These are phyloP conservation scores for Zhuqinia jingwanae DNA, from an alignment of 2,888 invertebrate species.

Conservation along the genomic window DNA sequence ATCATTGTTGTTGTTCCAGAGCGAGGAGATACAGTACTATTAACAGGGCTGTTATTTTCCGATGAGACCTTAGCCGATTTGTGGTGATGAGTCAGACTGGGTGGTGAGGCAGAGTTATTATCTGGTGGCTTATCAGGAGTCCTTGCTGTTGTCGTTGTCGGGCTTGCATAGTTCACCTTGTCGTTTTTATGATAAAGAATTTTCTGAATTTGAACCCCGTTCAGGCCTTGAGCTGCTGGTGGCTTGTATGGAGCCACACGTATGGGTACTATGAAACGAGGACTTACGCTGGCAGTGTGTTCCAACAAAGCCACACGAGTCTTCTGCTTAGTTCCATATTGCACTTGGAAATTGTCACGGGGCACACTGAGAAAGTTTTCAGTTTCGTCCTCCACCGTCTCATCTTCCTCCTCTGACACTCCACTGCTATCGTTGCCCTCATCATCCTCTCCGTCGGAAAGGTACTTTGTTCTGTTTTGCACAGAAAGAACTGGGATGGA, in stretches of 20 bases:
- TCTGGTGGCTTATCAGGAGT: conserved; percentile 74
- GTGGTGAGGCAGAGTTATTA: conserved; percentile 24
- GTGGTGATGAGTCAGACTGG: too few species aligned
- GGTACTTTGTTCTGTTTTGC: conserved; percentile 28
- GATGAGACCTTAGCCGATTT: conserved; percentile 45
- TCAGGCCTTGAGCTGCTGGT: conserved; percentile 72
- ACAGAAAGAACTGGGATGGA: conserved; percentile 62
- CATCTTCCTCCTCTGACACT: conserved; percentile 44
- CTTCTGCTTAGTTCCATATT: conserved; percentile 69
- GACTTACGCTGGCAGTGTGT: conserved; percentile 29
- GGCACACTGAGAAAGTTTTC: conserved; percentile 73
- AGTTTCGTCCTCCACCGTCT: conserved; percentile 8
- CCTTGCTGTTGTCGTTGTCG: conserved; percentile 70
- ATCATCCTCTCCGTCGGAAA: conserved; percentile 44
- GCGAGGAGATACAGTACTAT: conserved; percentile 59
- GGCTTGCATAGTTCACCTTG: conserved; percentile 59
- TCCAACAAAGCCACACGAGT: conserved; percentile 64
- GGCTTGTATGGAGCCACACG: conserved; percentile 71
- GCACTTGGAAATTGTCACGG: conserved; percentile 72
- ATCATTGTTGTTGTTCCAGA: conserved; percentile 34
- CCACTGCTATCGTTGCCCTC: conserved; percentile 36
- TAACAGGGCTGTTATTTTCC: conserved; percentile 58
- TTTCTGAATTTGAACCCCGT: conserved; percentile 75
- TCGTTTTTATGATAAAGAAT: conserved; percentile 75
- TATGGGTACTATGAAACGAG: conserved; percentile 67